A percentile compares a stretch with the other conserved stretches of the same genome.
phyloP scores from a whole-genome alignment of 2,888 invertebrate species.

The Troides oblongomaculatus region DNA sequence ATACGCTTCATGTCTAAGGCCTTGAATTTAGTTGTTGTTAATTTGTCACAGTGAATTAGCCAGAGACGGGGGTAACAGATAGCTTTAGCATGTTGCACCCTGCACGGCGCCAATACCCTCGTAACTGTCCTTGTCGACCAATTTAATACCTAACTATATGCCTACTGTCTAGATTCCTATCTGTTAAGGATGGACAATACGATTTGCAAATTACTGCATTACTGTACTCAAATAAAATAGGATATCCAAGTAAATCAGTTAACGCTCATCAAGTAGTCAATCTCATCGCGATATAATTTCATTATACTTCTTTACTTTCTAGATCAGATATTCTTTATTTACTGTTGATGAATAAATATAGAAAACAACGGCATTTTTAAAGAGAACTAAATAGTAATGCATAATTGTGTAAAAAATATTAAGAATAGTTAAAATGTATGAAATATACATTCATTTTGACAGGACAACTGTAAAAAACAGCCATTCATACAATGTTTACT shows the following conservation, averaged over 20 bases:
- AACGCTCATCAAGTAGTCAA: too few relatives aligned
- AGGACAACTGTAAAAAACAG: slow-evolving; percentile 8
- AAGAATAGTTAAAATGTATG: too few relatives aligned
- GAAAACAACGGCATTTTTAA: too few relatives aligned
- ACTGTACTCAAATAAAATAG: neutral
- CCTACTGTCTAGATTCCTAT: slow-evolving; percentile 58
- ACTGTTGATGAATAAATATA: too few relatives aligned
- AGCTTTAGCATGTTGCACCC: slow-evolving; percentile 77
- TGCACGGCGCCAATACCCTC: slow-evolving; percentile 74
- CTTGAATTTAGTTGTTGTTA: slow-evolving; percentile 75
- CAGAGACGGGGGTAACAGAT: slow-evolving; percentile 73
- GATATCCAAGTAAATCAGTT: neutral
- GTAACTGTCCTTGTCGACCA: slow-evolving; percentile 67
- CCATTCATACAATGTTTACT: slow-evolving; percentile 49
- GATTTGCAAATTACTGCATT: slow-evolving; percentile 16
- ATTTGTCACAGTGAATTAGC: slow-evolving; percentile 80
- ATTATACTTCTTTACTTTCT: too few relatives aligned
- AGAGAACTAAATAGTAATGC: too few relatives aligned
- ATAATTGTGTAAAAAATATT: too few relatives aligned
- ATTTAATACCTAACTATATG: slow-evolving; percentile 71
- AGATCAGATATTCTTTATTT: too few relatives aligned
- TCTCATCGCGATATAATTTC: too few relatives aligned
- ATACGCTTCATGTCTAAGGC: slow-evolving; percentile 41
- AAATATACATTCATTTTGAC: slow-evolving; percentile 36
- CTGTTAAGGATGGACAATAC: slow-evolving; percentile 40